These are phyloP conservation scores for Gadus macrocephalus DNA, from an alignment of 2,113 vertebrate species.

Conservation along the genomic window DNA sequence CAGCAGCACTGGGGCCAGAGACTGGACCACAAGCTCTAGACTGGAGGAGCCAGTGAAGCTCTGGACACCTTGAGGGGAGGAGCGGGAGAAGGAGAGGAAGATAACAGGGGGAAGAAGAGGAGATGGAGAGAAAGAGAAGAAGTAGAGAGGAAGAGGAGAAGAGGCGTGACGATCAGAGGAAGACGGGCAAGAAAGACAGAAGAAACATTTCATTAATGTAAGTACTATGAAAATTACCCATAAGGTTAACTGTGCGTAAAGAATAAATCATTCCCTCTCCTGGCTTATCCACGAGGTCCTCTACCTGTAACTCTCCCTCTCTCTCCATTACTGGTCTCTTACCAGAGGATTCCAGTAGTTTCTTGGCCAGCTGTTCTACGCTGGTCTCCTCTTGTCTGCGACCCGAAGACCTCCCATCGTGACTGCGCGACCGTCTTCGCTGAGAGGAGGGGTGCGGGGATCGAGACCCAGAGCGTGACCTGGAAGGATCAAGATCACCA, in stretches of 20 bases:
- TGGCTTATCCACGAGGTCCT: too few species aligned
- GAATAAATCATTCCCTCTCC: too few species aligned
- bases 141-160: background rate
- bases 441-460: background rate
- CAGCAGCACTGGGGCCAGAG: slow-evolving; percentile 53
- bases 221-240: too few species aligned
- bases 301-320: background rate
- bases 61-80: slow-evolving; percentile 35
- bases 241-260: too few species aligned
- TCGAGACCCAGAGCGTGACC: too few species aligned
- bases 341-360: slow-evolving; percentile 51
- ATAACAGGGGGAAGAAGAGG: background rate
- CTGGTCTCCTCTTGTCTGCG: background rate
- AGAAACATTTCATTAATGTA: too few species aligned
- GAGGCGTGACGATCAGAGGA: too few species aligned
- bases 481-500: too few species aligned
- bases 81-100: background rate
- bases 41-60: slow-evolving; percentile 39
- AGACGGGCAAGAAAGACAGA: too few species aligned
- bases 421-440: slow-evolving; percentile 14
- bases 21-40: slow-evolving; percentile 53
- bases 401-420: background rate
- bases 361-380: slow-evolving; percentile 40
- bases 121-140: background rate
- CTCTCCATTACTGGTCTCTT: background rate